A percentile compares a stretch with the other conserved stretches of the same genome.
Evolutionary conservation across 2,888 invertebrate species (phyloP).

Genomic region (Cosmopolites sordidus): DNA sequence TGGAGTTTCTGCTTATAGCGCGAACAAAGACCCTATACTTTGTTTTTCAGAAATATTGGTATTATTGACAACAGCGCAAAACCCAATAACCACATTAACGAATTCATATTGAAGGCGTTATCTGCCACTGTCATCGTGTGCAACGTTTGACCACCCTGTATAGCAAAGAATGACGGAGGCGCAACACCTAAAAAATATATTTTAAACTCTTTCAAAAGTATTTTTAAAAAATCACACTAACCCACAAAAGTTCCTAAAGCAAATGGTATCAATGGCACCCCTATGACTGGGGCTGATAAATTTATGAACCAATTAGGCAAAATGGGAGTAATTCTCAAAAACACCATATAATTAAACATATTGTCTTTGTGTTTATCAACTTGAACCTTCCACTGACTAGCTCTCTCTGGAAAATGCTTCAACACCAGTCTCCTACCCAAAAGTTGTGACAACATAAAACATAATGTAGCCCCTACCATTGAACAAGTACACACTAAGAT

Average conservation of each 20-base stretch:
- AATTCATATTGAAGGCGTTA: slow-evolving; percentile 83
- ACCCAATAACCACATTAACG: slow-evolving; percentile 70
- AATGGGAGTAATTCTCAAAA: slow-evolving; percentile 94
- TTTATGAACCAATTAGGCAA: slow-evolving; percentile 99
- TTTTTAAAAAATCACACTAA: slow-evolving; percentile 5
- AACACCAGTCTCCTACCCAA: slow-evolving; percentile 81
- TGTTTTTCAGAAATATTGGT: slow-evolving; percentile 82
- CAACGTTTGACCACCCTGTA: slow-evolving; percentile 95
- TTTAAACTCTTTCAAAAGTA: too few species aligned
- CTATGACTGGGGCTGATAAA: slow-evolving; percentile 92
- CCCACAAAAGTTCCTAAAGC: slow-evolving; percentile 88
- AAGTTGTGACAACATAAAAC: slow-evolving; percentile 88
- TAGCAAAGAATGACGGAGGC: slow-evolving; percentile 95
- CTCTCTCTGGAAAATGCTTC: slow-evolving; percentile 84
- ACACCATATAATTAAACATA: slow-evolving; percentile 93
- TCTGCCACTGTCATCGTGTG: slow-evolving; percentile 86
- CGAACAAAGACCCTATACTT: slow-evolving; percentile 53
- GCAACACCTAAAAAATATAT: slow-evolving; percentile 78
- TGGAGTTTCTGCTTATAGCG: slow-evolving; percentile 1
- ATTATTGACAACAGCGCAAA: slow-evolving; percentile 81
- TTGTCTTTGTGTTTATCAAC: slow-evolving; percentile 84
- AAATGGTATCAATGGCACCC: slow-evolving; percentile 89
- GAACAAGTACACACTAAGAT: slow-evolving; percentile 89
- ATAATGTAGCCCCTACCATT: slow-evolving; percentile 90
- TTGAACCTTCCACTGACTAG: slow-evolving; percentile 77